These are phyloP conservation scores for Kryphioiulus occultus DNA, from an alignment of 2,888 invertebrate genomes.

Conservation along the genomic window DNA sequence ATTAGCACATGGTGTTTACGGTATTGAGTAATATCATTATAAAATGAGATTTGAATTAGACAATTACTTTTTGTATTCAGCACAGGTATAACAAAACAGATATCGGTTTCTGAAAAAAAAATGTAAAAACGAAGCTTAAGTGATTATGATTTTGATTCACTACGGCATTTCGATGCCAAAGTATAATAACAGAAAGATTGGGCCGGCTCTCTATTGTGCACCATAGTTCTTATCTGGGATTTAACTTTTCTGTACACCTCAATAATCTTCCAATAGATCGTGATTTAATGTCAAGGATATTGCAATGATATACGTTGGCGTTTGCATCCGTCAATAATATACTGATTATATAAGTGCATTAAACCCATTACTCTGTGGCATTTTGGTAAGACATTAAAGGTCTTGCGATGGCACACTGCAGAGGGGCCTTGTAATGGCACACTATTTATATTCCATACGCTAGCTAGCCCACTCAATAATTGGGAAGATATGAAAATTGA, in stretches of 20 bases:
- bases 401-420: not conserved
- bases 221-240: not conserved
- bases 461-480: not conserved
- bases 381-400: not conserved
- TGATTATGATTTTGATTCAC: too few relatives aligned
- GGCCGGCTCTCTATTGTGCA: not conserved
- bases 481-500: not conserved
- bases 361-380: conserved; percentile 27
- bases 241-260: not conserved
- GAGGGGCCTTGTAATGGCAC: not conserved
- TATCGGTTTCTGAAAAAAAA: too few relatives aligned
- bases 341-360: not conserved
- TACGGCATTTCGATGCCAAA: too few relatives aligned
- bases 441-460: not conserved
- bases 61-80: too few relatives aligned
- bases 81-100: too few relatives aligned
- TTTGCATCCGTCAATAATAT: not conserved
- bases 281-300: conserved; percentile 18
- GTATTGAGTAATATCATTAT: too few relatives aligned
- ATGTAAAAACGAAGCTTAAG: too few relatives aligned
- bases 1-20: too few relatives aligned
- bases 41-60: too few relatives aligned
- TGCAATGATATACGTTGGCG: not conserved
- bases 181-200: not conserved
- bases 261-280: not conserved